These are phyloP conservation scores for Yponomeuta sedellus DNA, from an alignment of 2,888 invertebrate genomes.

Conservation along the genomic window DNA sequence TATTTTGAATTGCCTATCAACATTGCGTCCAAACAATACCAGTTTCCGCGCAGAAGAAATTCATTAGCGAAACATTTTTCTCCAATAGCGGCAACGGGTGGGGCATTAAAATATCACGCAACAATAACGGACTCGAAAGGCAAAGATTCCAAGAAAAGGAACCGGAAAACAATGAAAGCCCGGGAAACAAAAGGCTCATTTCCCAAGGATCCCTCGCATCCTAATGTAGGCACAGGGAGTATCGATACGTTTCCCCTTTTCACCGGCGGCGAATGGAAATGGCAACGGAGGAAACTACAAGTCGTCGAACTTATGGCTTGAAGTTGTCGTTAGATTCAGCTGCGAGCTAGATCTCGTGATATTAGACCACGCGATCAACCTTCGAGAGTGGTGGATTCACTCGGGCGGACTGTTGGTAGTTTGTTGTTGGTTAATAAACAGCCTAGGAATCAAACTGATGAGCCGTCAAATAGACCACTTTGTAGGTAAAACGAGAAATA, in stretches of 20 bases:
- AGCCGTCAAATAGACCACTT: no score
- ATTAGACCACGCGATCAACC: background rate
- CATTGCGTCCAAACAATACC: background rate
- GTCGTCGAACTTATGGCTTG: background rate
- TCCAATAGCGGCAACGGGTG: background rate
- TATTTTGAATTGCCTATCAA: no score
- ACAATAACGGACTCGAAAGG: slow-evolving; percentile 11
- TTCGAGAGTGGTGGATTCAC: no score
- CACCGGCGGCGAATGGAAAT: slow-evolving; percentile 22
- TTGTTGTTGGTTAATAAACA: no score
- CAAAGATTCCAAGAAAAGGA: slow-evolving; percentile 22
- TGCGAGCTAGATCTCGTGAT: background rate
- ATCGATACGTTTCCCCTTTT: slow-evolving; percentile 41
- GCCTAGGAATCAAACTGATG: no score
- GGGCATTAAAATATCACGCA: slow-evolving; percentile 4
- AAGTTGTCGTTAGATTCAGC: background rate
- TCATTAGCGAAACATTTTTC: background rate
- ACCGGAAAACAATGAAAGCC: slow-evolving; percentile 39
- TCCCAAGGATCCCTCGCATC: slow-evolving; percentile 34
- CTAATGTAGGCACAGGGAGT: slow-evolving; percentile 33
- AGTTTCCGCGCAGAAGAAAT: background rate
- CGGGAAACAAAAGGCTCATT: slow-evolving; percentile 48
- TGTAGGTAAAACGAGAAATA: no score
- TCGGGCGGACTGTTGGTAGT: no score
- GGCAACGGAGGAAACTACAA: background rate